Evolutionary conservation across 2,797 vertebrate species (phyloP), one percentile per base, ranked within the genome.

Genomic region (Myotis findleyi): DNA sequence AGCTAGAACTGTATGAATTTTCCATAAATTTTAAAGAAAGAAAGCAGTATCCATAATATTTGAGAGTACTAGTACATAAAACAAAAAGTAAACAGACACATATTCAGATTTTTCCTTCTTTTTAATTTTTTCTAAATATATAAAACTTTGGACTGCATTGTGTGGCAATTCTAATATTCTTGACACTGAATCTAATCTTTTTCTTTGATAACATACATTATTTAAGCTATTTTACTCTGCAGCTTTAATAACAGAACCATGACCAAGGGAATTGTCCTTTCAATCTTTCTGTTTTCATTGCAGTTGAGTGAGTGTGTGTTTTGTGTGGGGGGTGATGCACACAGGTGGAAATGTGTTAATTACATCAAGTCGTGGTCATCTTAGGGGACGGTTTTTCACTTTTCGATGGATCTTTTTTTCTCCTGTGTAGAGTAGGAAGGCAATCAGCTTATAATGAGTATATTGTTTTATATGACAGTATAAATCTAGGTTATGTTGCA

Each of bases 1-100:
- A 94, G 62, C 69, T 72, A 96, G 18, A 72, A 91, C 36, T 97
- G 49, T 87, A 95, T 86, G 81, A 93, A 95, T 97, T 97, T 97
- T 97, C 95, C 97, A 98, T 97, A 98, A 96, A 97, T 98, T 98
- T 86, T 90, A 16, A n/a, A 59, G 71, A 95, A 96, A 95, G 41
- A 96, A 98, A 97, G 79, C 49, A 97, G 96, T 97, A 98, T 91
- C 23, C 51, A 95, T 95, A 66, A 95, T 97, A 83, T 95, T 83
- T 97, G 80, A 97, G 94, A 96, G 92, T 95, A 96, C 73, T 55
- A 90, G 76, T 84, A 72, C 73, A 97, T 97, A 97, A 98, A 98
- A 97, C 69, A 96, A 95, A 86, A 85, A 92, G 57, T 30, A 97
- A 64, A 96, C 59, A 36, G 55, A 94, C 95, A 93, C 27, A 49